phyloP scores from a whole-genome alignment of 1,140 invertebrate species.

The Parapsyche elsis region DNA sequence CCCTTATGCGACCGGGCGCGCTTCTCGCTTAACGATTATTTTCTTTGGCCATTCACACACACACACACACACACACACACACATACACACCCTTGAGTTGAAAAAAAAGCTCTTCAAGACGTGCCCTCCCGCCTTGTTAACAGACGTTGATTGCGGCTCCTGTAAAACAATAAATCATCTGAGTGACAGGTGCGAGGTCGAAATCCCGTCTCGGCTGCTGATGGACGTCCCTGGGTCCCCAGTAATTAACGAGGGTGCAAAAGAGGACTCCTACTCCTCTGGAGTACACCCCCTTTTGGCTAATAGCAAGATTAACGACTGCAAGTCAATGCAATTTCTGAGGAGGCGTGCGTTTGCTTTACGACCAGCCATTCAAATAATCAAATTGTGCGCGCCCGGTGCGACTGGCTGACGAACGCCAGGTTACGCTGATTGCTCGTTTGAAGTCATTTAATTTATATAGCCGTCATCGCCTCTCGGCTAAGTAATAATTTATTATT shows the following conservation, averaged over 20 bases:
- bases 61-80: background rate
- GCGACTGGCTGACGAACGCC: constrained; percentile 45
- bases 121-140: constrained; percentile 15
- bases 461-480: background rate
- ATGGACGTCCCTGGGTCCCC: constrained; percentile 38
- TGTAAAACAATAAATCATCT: constrained; percentile 51
- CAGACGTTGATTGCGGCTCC: constrained; percentile 50
- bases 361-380: constrained; percentile 49
- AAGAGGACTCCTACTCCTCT: background rate
- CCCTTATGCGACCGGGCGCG: background rate
- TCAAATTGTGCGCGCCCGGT: constrained; percentile 46
- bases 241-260: constrained; percentile 46
- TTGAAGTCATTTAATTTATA: constrained; percentile 21
- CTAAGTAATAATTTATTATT: background rate
- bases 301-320: constrained; percentile 53
- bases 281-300: constrained; percentile 1
- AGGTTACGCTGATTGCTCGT: constrained; percentile 21
- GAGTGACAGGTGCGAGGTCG: constrained; percentile 51
- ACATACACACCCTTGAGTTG: background rate
- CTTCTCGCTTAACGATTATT: background rate
- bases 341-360: constrained; percentile 36
- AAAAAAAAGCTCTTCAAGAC: background rate
- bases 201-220: constrained; percentile 30
- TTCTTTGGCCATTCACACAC: background rate
- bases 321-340: constrained; percentile 43